phyloP scores from a whole-genome alignment of 2,888 invertebrate genomes.

The Sphaerophoria taeniata region DNA sequence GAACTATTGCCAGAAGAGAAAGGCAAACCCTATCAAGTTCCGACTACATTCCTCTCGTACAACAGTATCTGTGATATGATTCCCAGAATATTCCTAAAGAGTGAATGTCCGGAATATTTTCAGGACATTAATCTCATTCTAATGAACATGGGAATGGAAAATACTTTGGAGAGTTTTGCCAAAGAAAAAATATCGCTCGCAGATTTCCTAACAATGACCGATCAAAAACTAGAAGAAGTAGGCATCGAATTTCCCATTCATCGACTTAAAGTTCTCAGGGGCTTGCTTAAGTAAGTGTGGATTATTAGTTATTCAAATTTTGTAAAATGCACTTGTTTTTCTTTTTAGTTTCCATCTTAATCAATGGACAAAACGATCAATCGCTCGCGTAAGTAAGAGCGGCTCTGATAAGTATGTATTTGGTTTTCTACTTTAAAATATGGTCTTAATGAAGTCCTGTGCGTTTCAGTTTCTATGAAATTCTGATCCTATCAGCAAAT shows the following conservation, averaged over 20 bases:
- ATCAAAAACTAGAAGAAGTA: slow-evolving; percentile 77
- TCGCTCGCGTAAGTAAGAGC: slow-evolving; percentile 78
- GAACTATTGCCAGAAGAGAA: slow-evolving; percentile 78
- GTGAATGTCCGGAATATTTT: slow-evolving; percentile 82
- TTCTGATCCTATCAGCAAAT: slow-evolving; percentile 81
- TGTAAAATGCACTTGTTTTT: background rate
- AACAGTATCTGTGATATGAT: slow-evolving; percentile 80
- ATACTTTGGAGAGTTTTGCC: slow-evolving; percentile 79
- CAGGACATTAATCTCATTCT: slow-evolving; percentile 80
- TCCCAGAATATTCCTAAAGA: slow-evolving; percentile 80
- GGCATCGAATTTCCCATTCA: slow-evolving; percentile 80
- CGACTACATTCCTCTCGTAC: slow-evolving; percentile 79
- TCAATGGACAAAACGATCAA: slow-evolving; percentile 80
- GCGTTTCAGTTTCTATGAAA: slow-evolving; percentile 80
- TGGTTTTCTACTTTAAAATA: background rate
- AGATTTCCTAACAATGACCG: slow-evolving; percentile 80
- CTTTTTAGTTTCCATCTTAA: slow-evolving; percentile 80
- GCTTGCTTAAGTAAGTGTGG: slow-evolving; percentile 79
- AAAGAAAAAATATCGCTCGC: slow-evolving; percentile 78
- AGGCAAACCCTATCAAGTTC: slow-evolving; percentile 77
- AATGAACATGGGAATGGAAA: slow-evolving; percentile 77
- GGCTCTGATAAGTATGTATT: slow-evolving; percentile 76
- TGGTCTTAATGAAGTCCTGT: slow-evolving; percentile 25
- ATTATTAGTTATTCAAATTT: no score
- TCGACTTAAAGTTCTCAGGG: slow-evolving; percentile 80